Base-by-base conservation (phyloP, 2,797 vertebrate species). In the Erpetoichthys calabaricus region DNA sequence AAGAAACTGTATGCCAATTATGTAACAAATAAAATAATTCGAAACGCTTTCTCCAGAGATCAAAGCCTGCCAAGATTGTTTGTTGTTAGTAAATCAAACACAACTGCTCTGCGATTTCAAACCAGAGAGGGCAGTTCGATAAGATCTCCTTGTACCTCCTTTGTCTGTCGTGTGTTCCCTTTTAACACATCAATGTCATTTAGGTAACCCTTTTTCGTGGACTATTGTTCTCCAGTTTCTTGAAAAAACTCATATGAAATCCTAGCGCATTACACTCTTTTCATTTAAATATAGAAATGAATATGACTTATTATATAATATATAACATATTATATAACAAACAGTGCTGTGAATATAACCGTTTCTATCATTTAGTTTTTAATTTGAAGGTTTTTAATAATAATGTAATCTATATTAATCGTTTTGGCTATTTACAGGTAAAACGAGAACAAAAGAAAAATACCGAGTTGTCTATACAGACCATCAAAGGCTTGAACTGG, bases 371-470 rank as follows among this genome's bases (percentile, higher is more conserved):
- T 25, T 25, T 25, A 25, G 25, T 25, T 25, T 25, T 25, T 25
- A 25, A 25, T 25, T 25, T 25, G 25, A 25, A 25, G 2, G 25
- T 25, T 25, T 25, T 25, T 25, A 25, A 25, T 25, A 25, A 47
- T 47, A 47, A 47, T 47, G 6, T 47, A 5, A 47, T 47, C 5
- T 2, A 47, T 47, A 47, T 6, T 47, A 47, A 47, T 47, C 6
- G 47, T 6, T 47, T 47, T 47, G 9, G 52, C 8, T 42, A 53
- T 57, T 47, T 47, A 6, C 75, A 98, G 93, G 93, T 63, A 98
- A 98, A 86, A 97, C 94, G 63, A 90, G 93, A 71, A 98, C 92
- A 75, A 97, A 96, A 83, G 94, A 97, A 71, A 97, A 97, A 71
- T 97, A 98, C 78, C 84, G 90, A 60, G 90, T 96, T 43, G 92